Conservation (phyloP, 2,113 vertebrate species). For the Cranoglanis bouderius region DNA sequence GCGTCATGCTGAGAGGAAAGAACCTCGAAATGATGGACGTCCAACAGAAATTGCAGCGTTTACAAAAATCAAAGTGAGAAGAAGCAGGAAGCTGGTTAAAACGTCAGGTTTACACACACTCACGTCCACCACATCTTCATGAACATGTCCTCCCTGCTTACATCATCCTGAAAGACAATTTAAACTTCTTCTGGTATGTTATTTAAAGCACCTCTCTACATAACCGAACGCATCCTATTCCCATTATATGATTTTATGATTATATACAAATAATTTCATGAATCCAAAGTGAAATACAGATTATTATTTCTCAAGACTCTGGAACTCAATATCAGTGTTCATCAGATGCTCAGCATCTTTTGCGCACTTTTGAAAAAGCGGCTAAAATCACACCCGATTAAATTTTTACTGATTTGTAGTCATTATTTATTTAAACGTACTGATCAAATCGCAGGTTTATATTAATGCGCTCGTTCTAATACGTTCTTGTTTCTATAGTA, state of each 20-base stretch:
- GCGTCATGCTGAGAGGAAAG: slow-evolving; percentile 19
- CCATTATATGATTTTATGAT: not conserved
- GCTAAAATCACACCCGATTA: not conserved
- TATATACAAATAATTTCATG: not conserved
- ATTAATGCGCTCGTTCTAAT: not conserved
- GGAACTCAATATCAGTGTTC: not conserved
- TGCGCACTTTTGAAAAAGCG: not conserved
- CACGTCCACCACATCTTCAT: not conserved
- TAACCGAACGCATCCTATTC: not conserved
- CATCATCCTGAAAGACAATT: not conserved
- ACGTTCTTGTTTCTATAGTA: not conserved
- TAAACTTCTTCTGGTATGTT: not conserved
- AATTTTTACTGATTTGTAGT: not conserved
- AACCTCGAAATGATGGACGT: not conserved
- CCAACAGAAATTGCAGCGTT: not conserved
- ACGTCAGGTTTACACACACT: not conserved
- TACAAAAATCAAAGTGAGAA: not conserved
- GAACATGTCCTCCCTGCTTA: not conserved
- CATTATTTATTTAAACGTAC: not conserved
- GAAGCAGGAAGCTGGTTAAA: not conserved
- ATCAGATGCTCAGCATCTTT: not conserved
- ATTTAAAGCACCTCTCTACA: not conserved
- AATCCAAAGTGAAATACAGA: not conserved
- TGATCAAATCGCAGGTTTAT: not conserved
- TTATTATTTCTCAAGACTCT: not conserved